Evolutionary conservation across 2,113 vertebrate species (phyloP).

Genomic region (Sula dactylatra): DNA sequence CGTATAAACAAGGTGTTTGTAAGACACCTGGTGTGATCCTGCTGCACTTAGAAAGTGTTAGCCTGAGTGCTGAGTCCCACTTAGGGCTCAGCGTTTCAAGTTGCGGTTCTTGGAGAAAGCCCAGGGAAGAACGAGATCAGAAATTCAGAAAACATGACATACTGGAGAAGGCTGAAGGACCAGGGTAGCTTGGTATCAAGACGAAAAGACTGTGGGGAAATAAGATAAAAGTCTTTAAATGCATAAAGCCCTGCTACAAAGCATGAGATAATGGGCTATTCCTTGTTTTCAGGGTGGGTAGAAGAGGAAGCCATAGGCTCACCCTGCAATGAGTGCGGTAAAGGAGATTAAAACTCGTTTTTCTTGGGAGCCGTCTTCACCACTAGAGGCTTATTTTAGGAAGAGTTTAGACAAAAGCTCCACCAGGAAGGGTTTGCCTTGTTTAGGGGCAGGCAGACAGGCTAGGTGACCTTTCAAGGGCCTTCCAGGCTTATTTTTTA

Average conservation of each 20-base stretch:
- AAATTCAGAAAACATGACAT: constrained; percentile 60
- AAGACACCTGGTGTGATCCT: constrained; percentile 25
- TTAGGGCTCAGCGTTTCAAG: not conserved
- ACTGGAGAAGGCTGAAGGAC: constrained; percentile 62
- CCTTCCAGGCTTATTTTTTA: constrained; percentile 64
- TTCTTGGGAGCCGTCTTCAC: constrained; percentile 40
- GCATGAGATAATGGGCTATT: constrained; percentile 42
- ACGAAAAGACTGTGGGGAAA: constrained; percentile 22
- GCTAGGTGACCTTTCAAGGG: constrained; percentile 46
- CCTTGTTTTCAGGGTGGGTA: constrained; percentile 36
- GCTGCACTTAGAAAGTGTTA: constrained; percentile 8
- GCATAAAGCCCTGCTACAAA: constrained; percentile 52
- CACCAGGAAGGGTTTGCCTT: constrained; percentile 40
- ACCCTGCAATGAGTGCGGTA: constrained; percentile 15
- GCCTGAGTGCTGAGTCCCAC: not conserved
- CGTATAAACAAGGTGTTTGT: not conserved
- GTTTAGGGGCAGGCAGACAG: constrained; percentile 37
- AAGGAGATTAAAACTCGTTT: constrained; percentile 58
- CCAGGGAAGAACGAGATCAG: constrained; percentile 20
- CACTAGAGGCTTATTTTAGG: constrained; percentile 47
- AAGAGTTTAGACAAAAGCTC: constrained; percentile 49
- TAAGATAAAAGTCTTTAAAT: constrained; percentile 61
- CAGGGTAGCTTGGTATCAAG: constrained; percentile 44
- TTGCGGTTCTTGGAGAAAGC: constrained; percentile 8
- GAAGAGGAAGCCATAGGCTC: constrained; percentile 12